A percentile compares a stretch with the other conserved stretches of the same genome.
These are phyloP conservation scores for Trogon melanurus DNA, from an alignment of 2,113 vertebrate species.

Conservation along the genomic window DNA sequence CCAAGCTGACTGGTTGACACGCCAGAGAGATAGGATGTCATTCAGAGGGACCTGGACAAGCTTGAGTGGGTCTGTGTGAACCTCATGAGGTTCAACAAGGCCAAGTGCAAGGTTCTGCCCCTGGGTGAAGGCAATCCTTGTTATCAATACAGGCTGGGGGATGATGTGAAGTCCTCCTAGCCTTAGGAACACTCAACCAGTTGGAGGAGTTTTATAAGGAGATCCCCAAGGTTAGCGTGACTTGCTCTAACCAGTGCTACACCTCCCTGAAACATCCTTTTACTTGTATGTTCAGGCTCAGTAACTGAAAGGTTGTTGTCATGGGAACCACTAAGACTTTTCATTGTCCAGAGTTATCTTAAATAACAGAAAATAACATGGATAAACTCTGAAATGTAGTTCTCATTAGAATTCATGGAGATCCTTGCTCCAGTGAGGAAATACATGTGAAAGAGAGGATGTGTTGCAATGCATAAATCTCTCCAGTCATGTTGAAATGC, in stretches of 20 bases:
- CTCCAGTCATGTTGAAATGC: background rate
- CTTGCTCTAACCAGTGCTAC: background rate
- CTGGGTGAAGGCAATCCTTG: too few relatives aligned
- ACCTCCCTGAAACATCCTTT: background rate
- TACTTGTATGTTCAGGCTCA: background rate
- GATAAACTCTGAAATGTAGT: background rate
- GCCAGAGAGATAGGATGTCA: too few relatives aligned
- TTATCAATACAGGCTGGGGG: too few relatives aligned
- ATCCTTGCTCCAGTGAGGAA: background rate
- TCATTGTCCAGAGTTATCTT: background rate
- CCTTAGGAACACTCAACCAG: background rate
- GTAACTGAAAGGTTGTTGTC: background rate
- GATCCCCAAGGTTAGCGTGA: background rate
- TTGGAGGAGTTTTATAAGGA: background rate
- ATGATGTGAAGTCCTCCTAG: background rate
- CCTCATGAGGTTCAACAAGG: too few relatives aligned
- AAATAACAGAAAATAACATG: background rate
- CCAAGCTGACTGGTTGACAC: too few relatives aligned
- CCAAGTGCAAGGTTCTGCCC: too few relatives aligned
- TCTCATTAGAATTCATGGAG: background rate
- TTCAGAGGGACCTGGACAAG: too few relatives aligned
- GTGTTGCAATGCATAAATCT: background rate
- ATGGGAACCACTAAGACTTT: background rate
- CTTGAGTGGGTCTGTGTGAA: too few relatives aligned
- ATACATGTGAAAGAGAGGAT: background rate